phyloP scores from a whole-genome alignment of 2,113 vertebrate genomes.

The Lamprologus ornatipinnis region DNA sequence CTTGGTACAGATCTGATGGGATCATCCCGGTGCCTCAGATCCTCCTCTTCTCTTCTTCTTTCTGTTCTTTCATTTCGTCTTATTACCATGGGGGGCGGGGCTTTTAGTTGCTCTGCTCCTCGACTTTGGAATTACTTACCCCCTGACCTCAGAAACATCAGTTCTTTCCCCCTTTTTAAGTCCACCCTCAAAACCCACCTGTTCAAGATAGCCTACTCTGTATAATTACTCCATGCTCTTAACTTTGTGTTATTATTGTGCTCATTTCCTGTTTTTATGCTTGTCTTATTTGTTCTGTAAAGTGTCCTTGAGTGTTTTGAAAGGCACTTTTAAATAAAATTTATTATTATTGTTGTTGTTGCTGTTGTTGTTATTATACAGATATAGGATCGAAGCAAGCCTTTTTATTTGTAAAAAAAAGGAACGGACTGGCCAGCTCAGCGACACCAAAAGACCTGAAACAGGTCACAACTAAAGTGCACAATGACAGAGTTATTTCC shows the following conservation, averaged over 20 bases:
- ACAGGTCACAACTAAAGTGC: not conserved
- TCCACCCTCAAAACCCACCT: no score
- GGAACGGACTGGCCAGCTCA: not conserved
- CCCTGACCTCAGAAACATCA: no score
- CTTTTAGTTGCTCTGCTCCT: no score
- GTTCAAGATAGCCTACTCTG: no score
- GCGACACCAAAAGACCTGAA: not conserved
- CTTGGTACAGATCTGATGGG: no score
- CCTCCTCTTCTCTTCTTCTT: no score
- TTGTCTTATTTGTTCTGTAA: not conserved
- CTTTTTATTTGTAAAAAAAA: not conserved
- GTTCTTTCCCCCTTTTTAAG: no score
- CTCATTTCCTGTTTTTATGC: not conserved
- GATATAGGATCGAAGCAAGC: accelerated
- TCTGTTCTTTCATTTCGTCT: no score
- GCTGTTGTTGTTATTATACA: not conserved
- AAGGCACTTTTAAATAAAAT: not conserved
- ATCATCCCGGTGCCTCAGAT: no score
- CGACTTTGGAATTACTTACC: accelerated
- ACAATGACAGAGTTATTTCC: not conserved
- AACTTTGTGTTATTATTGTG: not conserved
- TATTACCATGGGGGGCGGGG: no score
- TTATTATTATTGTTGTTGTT: accelerated
- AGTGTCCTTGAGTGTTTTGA: not conserved
- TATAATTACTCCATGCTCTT: no score